Evolutionary conservation across 2,113 vertebrate species (phyloP).

Genomic region (Equus przewalskii): DNA sequence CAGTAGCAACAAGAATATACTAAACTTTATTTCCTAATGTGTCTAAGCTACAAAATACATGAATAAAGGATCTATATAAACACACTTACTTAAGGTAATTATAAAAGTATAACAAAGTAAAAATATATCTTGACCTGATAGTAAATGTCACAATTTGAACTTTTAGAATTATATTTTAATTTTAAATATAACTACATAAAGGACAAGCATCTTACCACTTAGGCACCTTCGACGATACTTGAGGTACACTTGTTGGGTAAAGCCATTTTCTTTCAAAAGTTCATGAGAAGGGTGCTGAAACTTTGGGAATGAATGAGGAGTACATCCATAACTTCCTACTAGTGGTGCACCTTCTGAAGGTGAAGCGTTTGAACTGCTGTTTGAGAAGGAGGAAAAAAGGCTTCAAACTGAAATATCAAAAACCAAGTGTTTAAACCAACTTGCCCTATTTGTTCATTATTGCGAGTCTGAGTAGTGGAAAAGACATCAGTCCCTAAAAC

Average conservation of each 20-base stretch:
- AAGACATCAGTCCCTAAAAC: neutral
- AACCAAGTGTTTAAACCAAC: neutral
- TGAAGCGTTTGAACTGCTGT: conserved; percentile 93
- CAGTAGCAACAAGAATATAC: neutral
- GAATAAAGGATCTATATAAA: conserved; percentile 30
- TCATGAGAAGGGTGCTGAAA: conserved; percentile 98
- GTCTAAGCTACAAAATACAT: conserved; percentile 26
- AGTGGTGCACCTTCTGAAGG: conserved; percentile 92
- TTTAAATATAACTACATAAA: neutral
- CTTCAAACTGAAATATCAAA: conserved; percentile 48
- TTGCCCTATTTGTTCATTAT: neutral
- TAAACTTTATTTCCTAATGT: conserved; percentile 25
- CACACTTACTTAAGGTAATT: neutral
- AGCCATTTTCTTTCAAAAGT: conserved; percentile 96
- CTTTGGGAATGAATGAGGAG: conserved; percentile 96
- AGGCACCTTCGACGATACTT: conserved; percentile 95
- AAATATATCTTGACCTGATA: conserved; percentile 4
- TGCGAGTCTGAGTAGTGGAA: neutral
- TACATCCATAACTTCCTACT: conserved; percentile 90
- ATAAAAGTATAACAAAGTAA: conserved; percentile 43
- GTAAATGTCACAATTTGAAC: conserved; percentile 37
- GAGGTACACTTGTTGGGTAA: conserved; percentile 97
- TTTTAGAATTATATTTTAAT: neutral
- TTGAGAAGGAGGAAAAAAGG: neutral
- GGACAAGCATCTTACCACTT: conserved; percentile 89